phyloP scores from a whole-genome alignment of 1,140 invertebrate species.

The Neomicropteryx cornuta region DNA sequence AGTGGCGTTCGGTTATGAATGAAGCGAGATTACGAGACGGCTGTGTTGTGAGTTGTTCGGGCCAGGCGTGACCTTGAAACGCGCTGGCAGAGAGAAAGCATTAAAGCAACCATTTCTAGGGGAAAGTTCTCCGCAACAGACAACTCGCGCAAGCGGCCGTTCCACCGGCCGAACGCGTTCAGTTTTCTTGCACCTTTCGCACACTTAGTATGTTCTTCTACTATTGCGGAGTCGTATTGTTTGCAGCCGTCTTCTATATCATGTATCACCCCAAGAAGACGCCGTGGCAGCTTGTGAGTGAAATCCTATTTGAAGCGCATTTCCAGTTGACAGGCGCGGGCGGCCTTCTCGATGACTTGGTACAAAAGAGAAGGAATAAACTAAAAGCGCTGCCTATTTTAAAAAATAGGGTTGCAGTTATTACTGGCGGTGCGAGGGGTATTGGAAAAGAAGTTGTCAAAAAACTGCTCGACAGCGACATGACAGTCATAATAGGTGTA shows the following conservation, averaged over 20 bases:
- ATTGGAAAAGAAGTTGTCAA: slow-evolving; percentile 76
- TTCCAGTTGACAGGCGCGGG: slow-evolving; percentile 31
- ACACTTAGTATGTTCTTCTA: slow-evolving; percentile 21
- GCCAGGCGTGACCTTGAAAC: no score
- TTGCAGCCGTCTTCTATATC: slow-evolving; percentile 18
- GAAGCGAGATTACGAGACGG: no score
- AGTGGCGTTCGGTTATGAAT: no score
- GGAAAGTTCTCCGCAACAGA: slow-evolving; percentile 4
- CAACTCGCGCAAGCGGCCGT: no score
- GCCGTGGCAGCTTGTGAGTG: slow-evolving; percentile 25
- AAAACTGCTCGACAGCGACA: slow-evolving; percentile 66
- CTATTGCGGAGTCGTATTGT: slow-evolving; percentile 26
- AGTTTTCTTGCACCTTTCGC: no score
- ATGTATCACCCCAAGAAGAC: slow-evolving; percentile 33
- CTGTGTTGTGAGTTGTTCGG: no score
- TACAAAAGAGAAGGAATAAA: slow-evolving; percentile 29
- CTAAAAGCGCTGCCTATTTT: slow-evolving; percentile 27
- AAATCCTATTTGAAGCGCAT: slow-evolving; percentile 25
- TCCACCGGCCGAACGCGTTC: no score
- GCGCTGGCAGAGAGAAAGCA: no score
- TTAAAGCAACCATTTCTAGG: no score
- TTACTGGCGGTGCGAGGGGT: slow-evolving; percentile 80
- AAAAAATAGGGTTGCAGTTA: slow-evolving; percentile 60
- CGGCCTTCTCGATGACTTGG: slow-evolving; percentile 33
- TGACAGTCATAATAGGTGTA: slow-evolving; percentile 76